phyloP scores from a whole-genome alignment of 2,797 vertebrate genomes.

The Hyperoplus immaculatus region DNA sequence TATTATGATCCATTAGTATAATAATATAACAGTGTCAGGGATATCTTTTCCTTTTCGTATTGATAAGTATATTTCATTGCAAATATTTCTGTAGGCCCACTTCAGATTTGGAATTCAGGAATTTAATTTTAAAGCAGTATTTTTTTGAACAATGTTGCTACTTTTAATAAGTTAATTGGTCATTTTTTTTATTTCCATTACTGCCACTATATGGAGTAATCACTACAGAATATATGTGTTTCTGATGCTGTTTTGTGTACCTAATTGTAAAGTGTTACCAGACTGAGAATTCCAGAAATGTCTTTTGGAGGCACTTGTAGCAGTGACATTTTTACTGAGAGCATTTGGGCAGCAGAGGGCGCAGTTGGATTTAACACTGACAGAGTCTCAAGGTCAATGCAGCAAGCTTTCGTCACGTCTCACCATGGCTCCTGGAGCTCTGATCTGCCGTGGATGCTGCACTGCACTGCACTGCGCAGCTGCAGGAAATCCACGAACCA shows the following conservation, averaged over 20 bases:
- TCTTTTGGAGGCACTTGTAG: constrained; percentile 12
- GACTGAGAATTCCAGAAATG: too few species aligned
- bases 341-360: constrained; percentile 70
- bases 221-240: background rate
- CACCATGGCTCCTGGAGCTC: background rate
- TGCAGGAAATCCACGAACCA: constrained; percentile 14
- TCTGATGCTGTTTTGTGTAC: background rate
- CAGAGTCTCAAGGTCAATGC: constrained; percentile 80
- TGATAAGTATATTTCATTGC: too few species aligned
- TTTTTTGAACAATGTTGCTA: too few species aligned
- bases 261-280: background rate
- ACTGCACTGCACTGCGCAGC: constrained; percentile 50
- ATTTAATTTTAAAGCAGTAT: too few species aligned
- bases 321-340: background rate
- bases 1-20: background rate
- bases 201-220: background rate
- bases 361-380: constrained; percentile 44
- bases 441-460: constrained; percentile 47
- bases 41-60: background rate
- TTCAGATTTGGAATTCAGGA: too few species aligned
- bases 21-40: background rate
- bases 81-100: too few species aligned
- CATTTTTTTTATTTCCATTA: too few species aligned
- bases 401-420: constrained; percentile 48
- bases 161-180: too few species aligned